Evolutionary conservation across 2,797 vertebrate genomes (phyloP), one percentile per base, ranked within the genome.

Genomic region (Tiaroga cobitis): DNA sequence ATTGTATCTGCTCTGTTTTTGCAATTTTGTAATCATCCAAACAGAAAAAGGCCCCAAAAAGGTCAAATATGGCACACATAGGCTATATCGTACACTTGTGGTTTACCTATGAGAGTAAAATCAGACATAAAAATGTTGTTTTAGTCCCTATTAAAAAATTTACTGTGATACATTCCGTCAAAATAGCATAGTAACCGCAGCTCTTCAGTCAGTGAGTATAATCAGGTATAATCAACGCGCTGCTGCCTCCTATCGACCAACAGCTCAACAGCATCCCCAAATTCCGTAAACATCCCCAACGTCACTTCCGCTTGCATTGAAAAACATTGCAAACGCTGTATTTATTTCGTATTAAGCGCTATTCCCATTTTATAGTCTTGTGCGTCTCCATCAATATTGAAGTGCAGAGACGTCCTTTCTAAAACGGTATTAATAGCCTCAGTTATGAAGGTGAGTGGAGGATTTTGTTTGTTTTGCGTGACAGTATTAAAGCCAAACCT

Each of bases 401-500:
- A 49, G 67, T 39, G 32, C 75, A 21, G 69, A 86, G 77, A 46
- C 68, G 54, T 18, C 39, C 39, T 73, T 69, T 76, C 43, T 19
- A 34, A 49, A 34, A 10, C 73, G 51, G 59, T 83, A 29, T 76
- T 83, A 56, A 37, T 70, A 78, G 43, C 81, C 79, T 80, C 86
- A 80, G 85, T 82, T 37, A 92, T 92, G 92, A 92, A 92, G 91
- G 92, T 92, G 89, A 92, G 91, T 88, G 32, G 34, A 54, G 54
- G 59, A 70, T 32, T 63, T 68, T 81, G 75, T 73, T 84, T 77
- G 85, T 84, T 80, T 59, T 88, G 29, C 84, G 68, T 74, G 29
- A 9, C 73, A 3, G 77, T 79, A 41, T 78, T 81, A 46, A 79
- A 79, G 54, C 39, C 67, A 80, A 80, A 85, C 84, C 84, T 85